phyloP scores from a whole-genome alignment of 1,140 invertebrate species.

The Nebria ingens region DNA sequence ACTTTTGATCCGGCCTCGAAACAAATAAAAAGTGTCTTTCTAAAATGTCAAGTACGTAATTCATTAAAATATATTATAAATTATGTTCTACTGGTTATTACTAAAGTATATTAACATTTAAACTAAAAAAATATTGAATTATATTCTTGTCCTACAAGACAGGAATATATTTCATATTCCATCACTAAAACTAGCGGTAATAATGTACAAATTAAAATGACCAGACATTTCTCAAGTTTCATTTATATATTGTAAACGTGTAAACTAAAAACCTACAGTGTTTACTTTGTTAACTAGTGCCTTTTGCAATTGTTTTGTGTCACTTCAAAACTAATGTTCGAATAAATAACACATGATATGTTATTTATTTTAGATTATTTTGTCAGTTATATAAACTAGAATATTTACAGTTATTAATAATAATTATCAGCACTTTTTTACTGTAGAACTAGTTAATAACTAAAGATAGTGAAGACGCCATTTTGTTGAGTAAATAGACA shows the following conservation, averaged over 20 bases:
- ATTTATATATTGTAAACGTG: not conserved
- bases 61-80: too few relatives aligned
- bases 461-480: not conserved
- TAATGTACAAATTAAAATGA: too few relatives aligned
- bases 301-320: not conserved
- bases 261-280: not conserved
- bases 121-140: too few relatives aligned
- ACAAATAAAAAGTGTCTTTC: too few relatives aligned
- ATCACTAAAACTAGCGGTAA: too few relatives aligned
- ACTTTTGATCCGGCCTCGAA: too few relatives aligned
- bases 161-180: too few relatives aligned
- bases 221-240: conserved; percentile 5
- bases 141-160: too few relatives aligned
- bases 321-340: not conserved
- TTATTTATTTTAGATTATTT: not conserved
- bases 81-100: too few relatives aligned
- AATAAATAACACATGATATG: conserved; percentile 4
- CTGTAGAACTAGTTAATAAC: not conserved
- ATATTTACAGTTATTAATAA: conserved; percentile 1
- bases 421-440: not conserved
- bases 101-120: too few relatives aligned
- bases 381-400: not conserved
- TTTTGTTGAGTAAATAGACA: not conserved
- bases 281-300: not conserved
- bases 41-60: too few relatives aligned